A percentile compares a stretch with the other conserved stretches of the same genome.
These are phyloP conservation scores for Cordilura impudica DNA, from an alignment of 2,888 invertebrate species.

Conservation along the genomic window DNA sequence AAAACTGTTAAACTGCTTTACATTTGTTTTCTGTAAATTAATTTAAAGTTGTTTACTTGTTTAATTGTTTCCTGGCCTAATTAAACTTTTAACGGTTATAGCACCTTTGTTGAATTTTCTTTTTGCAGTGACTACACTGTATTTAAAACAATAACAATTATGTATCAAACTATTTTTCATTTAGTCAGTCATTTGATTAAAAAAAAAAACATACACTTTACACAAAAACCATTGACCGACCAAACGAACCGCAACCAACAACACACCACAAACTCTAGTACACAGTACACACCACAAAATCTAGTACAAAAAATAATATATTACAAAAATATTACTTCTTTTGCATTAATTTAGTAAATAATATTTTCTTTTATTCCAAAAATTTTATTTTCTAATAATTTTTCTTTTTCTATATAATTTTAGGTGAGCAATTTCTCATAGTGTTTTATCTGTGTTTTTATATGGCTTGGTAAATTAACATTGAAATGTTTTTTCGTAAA, in stretches of 20 bases:
- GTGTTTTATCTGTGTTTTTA: background rate
- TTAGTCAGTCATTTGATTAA: background rate
- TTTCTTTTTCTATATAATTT: conserved; percentile 17
- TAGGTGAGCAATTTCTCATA: conserved; percentile 48
- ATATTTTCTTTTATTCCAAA: conserved; percentile 3
- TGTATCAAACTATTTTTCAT: background rate
- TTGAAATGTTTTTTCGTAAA: conserved; percentile 34
- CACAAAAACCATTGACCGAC: background rate
- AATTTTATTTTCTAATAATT: conserved; percentile 20
- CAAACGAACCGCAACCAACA: conserved; percentile 9
- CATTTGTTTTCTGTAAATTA: background rate
- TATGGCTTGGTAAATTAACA: conserved; percentile 27
- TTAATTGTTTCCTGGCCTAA: conserved; percentile 64
- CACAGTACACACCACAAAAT: background rate
- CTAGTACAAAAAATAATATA: background rate
- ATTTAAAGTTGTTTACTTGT: conserved; percentile 35
- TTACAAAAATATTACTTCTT: background rate
- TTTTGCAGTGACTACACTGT: background rate
- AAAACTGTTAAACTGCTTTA: background rate
- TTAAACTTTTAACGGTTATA: conserved; percentile 57
- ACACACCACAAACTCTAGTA: background rate
- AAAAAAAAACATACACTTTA: background rate
- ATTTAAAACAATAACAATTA: background rate
- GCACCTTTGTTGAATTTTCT: conserved; percentile 40
- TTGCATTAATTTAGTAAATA: background rate